These are phyloP conservation scores for Parasteatoda tepidariorum DNA, from an alignment of 1,140 invertebrate species.

Conservation along the genomic window DNA sequence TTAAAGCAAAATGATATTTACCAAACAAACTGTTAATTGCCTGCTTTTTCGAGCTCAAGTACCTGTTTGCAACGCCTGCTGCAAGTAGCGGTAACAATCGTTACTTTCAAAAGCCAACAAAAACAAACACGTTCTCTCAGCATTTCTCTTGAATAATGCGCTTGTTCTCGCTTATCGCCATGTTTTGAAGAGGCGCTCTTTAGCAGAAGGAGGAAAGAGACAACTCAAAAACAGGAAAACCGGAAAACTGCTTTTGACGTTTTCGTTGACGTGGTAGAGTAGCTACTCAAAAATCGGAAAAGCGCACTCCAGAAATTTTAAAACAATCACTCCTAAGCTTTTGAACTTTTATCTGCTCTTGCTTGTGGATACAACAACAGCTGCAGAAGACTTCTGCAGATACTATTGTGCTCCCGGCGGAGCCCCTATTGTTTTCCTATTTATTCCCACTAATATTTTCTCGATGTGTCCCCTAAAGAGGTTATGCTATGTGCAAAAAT, in stretches of 20 bases:
- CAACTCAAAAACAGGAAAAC: conserved; percentile 14
- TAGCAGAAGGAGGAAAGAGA: neutral
- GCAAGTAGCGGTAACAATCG: neutral
- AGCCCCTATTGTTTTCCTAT: conserved; percentile 11
- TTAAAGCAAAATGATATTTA: too few relatives aligned
- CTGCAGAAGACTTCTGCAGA: conserved; percentile 17
- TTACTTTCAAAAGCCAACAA: neutral
- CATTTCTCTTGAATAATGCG: neutral
- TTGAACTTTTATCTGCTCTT: neutral
- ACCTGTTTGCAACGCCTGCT: neutral
- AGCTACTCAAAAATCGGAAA: conserved; percentile 18
- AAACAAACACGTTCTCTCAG: neutral
- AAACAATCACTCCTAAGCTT: neutral
- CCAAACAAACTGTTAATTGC: neutral
- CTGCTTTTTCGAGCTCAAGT: neutral
- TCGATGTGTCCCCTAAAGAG: neutral
- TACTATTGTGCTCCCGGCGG: neutral
- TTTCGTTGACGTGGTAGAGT: neutral
- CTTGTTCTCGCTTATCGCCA: neutral
- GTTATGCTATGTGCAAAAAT: neutral
- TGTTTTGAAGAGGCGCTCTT: conserved; percentile 7
- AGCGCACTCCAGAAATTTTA: conserved; percentile 46
- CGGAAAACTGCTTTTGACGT: conserved; percentile 41
- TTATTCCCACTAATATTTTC: conserved; percentile 40
- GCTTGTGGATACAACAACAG: neutral